Evolutionary conservation across 2,888 invertebrate genomes (phyloP), one percentile per base, ranked within the genome.

Genomic region (Pegoplata infirma): DNA sequence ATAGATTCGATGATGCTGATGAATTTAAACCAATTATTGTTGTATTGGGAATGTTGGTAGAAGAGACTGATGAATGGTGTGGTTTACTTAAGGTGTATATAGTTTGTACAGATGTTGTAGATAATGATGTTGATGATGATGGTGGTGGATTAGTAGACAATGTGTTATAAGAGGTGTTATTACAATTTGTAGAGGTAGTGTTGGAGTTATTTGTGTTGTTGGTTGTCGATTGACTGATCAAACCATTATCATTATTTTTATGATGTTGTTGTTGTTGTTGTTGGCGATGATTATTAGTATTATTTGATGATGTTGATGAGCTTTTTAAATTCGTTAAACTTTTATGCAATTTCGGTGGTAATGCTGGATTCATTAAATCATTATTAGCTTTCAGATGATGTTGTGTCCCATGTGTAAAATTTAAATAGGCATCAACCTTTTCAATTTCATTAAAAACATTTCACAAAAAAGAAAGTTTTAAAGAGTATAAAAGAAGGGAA

Each of bases 301-400:
- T 51, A 23, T 6, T n/a, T 23, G 68, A n/a, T 80, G 80, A 61
- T 58, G 80, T 56, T 80, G 83, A 81, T 40, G 83, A 81, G 58
- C 84, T 80, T 81, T 88, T 88, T 82, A 88, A 88, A 87, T 88
- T 88, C 83, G 87, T 86, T 82, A 87, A 83, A 82, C 87, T 88
- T 85, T 90, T 90, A 82, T 89, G 88, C 82, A 90, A 86, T 87
- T 90, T 90, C 84, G 90, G 90, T 86, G 90, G 90, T 85, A 90
- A 85, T 74, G 86, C 87, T 80, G 88, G 88, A 83, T 87, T 86
- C 25, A 75, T 75, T 63, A 87, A 85, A 84, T 86, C 84, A 76
- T 81, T n/a, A n/a, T n/a, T 86, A 76, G 81, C 84, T 81, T 85
- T 82, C 69, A 84, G 81, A 47, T 82, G 83, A 49, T 81, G 80